phyloP scores from a whole-genome alignment of 1,140 invertebrate species.

The Mycetomoellerius zeteki region DNA sequence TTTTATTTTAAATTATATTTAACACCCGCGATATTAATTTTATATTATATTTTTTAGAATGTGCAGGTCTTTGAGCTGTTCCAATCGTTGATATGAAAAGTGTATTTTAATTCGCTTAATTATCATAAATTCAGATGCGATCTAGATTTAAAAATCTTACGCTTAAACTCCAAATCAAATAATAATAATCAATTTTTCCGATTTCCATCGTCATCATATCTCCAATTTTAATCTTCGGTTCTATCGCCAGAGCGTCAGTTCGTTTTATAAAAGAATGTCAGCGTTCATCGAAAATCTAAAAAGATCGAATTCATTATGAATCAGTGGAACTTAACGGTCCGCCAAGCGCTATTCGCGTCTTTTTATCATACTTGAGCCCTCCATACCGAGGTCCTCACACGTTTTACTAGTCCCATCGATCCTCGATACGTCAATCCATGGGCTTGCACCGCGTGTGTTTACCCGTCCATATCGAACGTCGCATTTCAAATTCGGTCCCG shows the following conservation, averaged over 20 bases:
- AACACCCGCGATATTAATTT: no score
- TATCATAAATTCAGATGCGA: background rate
- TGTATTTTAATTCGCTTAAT: background rate
- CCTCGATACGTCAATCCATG: background rate
- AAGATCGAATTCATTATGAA: conserved; percentile 43
- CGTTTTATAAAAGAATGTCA: conserved; percentile 1
- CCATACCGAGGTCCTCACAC: background rate
- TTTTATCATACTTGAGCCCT: background rate
- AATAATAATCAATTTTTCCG: conserved; percentile 22
- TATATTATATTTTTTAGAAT: no score
- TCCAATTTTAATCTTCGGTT: conserved; percentile 33
- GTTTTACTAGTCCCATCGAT: conserved; percentile 30
- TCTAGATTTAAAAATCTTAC: background rate
- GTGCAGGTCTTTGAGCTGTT: no score
- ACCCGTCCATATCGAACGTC: background rate
- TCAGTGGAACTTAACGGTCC: conserved; percentile 37
- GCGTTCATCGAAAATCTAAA: conserved; percentile 18
- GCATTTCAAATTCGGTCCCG: conserved; percentile 27
- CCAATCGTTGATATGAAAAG: background rate
- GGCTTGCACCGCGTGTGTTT: background rate
- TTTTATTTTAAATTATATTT: no score
- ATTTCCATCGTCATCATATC: background rate
- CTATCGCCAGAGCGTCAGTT: background rate
- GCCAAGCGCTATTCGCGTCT: conserved; percentile 22
- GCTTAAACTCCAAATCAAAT: background rate